Conservation (phyloP, 2,888 invertebrate species). For the Spicauda simplicius region DNA sequence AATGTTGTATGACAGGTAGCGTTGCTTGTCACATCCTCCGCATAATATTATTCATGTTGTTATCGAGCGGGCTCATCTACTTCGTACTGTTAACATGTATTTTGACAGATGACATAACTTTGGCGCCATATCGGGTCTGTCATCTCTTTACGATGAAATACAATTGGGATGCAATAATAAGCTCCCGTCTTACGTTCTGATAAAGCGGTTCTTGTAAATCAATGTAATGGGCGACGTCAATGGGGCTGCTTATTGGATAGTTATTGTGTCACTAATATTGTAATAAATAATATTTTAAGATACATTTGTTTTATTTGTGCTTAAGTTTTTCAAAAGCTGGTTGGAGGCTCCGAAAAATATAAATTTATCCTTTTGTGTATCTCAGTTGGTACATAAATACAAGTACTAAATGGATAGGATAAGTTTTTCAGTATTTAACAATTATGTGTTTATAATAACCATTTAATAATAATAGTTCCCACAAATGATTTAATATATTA, state of each 20-base stretch:
- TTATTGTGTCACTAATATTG: slow-evolving; percentile 28
- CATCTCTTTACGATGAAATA: slow-evolving; percentile 76
- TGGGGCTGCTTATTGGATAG: slow-evolving; percentile 31
- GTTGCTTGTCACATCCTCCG: slow-evolving; percentile 68
- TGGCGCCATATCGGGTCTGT: slow-evolving; percentile 73
- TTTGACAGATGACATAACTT: slow-evolving; percentile 85
- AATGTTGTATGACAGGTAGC: slow-evolving; percentile 80
- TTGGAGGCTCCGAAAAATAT: neutral
- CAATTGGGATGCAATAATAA: slow-evolving; percentile 81
- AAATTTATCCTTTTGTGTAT: neutral
- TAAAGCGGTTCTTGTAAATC: slow-evolving; percentile 70
- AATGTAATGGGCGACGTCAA: slow-evolving; percentile 55
- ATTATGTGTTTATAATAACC: no score
- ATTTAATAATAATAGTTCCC: no score
- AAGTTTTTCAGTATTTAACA: no score
- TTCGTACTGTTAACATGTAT: slow-evolving; percentile 80
- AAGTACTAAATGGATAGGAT: no score
- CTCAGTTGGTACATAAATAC: neutral
- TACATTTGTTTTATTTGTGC: neutral
- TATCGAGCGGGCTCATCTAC: slow-evolving; percentile 63
- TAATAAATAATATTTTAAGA: slow-evolving; percentile 11
- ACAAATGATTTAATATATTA: no score
- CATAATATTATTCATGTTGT: slow-evolving; percentile 68
- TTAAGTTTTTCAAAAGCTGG: neutral
- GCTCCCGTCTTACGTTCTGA: slow-evolving; percentile 82